Evolutionary conservation across 2,113 vertebrate species (phyloP).

Genomic region (Xenopus laevis): DNA sequence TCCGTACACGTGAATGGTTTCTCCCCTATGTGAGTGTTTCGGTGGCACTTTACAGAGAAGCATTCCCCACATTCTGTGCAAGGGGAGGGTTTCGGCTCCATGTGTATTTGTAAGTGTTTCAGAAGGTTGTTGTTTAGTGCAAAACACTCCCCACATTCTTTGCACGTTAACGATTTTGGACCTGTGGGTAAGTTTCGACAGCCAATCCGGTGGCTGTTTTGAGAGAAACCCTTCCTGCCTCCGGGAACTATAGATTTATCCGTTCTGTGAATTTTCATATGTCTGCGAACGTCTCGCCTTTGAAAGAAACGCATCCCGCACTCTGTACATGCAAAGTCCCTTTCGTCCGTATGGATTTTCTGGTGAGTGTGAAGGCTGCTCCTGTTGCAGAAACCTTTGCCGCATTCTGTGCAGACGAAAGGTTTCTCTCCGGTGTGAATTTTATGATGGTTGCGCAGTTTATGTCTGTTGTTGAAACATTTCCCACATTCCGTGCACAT

Average conservation of each 20-base stretch:
- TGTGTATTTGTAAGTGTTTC: neutral
- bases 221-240: no score
- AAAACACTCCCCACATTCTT: slow-evolving; percentile 13
- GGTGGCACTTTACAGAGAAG: slow-evolving; percentile 6
- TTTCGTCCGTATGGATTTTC: no score
- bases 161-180: slow-evolving; percentile 24
- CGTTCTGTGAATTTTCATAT: no score
- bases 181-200: slow-evolving; percentile 3
- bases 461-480: neutral
- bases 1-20: slow-evolving; percentile 16
- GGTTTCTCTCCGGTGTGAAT: no score
- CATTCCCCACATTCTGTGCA: neutral
- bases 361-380: no score
- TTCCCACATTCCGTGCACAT: neutral
- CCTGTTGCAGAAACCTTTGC: no score
- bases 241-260: no score
- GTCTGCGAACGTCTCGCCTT: no score
- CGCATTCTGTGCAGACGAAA: no score
- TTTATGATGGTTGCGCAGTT: neutral
- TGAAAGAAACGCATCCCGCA: no score
- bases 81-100: neutral
- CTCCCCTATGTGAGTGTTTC: slow-evolving; percentile 9
- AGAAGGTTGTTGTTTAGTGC: neutral
- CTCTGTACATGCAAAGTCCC: no score
- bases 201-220: no score